These are phyloP conservation scores for Akabosia matsudoensis DNA, from an alignment of 1,140 invertebrate genomes.

Conservation along the genomic window DNA sequence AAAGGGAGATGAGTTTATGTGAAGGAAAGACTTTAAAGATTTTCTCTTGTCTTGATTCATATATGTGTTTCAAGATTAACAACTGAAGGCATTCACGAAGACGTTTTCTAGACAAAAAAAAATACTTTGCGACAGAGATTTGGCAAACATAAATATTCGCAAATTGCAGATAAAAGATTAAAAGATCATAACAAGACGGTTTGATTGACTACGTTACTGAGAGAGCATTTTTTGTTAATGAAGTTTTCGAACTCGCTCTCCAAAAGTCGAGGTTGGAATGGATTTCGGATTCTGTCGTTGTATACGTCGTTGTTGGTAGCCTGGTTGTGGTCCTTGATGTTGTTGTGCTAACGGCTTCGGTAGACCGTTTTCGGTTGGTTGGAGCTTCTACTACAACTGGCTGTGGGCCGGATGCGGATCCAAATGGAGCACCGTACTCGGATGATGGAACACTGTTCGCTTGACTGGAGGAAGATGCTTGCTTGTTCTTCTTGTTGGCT, in stretches of 20 bases:
- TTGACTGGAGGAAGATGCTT: neutral
- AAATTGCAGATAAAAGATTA: neutral
- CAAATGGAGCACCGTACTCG: conserved; percentile 27
- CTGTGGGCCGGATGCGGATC: conserved; percentile 5
- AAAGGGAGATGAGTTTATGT: neutral
- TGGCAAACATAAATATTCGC: conserved; percentile 16
- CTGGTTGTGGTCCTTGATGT: neutral
- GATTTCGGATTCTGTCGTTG: neutral
- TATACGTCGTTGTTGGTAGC: neutral
- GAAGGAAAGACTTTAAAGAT: too few species aligned
- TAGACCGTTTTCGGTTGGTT: conserved; percentile 4
- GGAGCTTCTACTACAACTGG: conserved; percentile 35
- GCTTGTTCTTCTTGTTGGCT: conserved; percentile 29
- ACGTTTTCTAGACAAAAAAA: neutral
- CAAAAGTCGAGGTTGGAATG: neutral
- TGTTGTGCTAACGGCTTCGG: neutral
- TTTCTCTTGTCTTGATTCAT: too few species aligned
- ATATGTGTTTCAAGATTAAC: neutral
- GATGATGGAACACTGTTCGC: neutral
- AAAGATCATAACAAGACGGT: conserved; percentile 1
- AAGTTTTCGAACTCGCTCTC: neutral
- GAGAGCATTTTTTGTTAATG: too few species aligned
- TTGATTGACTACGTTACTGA: neutral
- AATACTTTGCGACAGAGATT: neutral
- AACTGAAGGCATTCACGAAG: neutral